These are phyloP conservation scores for Labia minor DNA, from an alignment of 2,888 invertebrate genomes.

Conservation along the genomic window DNA sequence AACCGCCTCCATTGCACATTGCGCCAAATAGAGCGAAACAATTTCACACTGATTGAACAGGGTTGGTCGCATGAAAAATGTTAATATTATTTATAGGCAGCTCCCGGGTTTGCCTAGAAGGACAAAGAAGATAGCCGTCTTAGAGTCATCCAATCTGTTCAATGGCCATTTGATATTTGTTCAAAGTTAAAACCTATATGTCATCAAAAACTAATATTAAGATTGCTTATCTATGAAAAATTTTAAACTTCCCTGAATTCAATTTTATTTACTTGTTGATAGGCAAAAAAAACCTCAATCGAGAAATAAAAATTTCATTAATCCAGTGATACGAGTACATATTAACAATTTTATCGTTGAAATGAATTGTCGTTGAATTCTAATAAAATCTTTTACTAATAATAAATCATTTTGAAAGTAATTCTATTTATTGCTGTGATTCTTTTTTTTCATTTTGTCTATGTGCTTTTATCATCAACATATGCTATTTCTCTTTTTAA, in stretches of 20 bases:
- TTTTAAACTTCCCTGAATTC: too few species aligned
- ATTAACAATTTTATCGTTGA: too few species aligned
- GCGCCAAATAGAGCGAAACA: constrained; percentile 13
- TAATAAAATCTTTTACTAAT: too few species aligned
- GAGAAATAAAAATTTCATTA: too few species aligned
- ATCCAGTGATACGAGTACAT: too few species aligned
- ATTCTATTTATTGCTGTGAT: background rate
- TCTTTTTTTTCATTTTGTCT: constrained; percentile 4
- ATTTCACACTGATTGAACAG: constrained; percentile 1
- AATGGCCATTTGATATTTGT: background rate
- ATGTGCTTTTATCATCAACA: constrained; percentile 16
- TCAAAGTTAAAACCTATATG: too few species aligned
- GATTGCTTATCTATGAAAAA: too few species aligned
- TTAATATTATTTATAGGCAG: constrained; percentile 19
- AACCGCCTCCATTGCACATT: background rate
- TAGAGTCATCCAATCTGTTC: background rate
- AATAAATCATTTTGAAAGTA: too few species aligned
- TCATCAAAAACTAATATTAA: too few species aligned
- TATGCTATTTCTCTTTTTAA: background rate
- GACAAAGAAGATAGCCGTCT: background rate
- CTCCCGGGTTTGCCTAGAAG: background rate
- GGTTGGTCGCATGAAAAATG: constrained; percentile 19
- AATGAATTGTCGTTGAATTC: too few species aligned
- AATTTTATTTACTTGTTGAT: too few species aligned
- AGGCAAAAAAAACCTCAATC: too few species aligned